Evolutionary conservation across 2,797 vertebrate species (phyloP), one percentile per base, ranked within the genome.

Genomic region (Crax fasciolata): DNA sequence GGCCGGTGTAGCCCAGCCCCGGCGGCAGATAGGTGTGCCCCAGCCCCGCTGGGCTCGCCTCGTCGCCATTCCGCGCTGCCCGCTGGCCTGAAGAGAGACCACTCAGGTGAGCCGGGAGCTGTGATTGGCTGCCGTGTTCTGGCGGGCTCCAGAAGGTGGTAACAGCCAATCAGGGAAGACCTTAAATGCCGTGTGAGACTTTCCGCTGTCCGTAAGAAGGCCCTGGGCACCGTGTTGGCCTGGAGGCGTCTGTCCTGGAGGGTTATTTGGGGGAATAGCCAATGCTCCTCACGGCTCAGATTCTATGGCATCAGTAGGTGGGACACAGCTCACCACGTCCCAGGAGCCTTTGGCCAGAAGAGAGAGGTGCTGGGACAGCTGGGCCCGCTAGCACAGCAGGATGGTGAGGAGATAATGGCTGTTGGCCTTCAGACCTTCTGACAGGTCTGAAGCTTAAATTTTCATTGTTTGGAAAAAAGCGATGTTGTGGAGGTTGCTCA

Each of bases 181-280:
- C 4, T 81, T 51, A 9, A 8, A 4, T 14, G 18, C 1, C 0
- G 24, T 0, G 15, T 1, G 30, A 7, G 4, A 4, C 1, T 14
- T 2, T 5, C 51, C 30, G 67, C 44, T 30, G 39, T 1, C 17
- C 35, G 8, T 35, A 5, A 10, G 12, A 2, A 0, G 17, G 5
- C 10, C 21, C 7, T 18, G 25, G 21, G 49, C 2, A 0, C 15
- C 0, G 1, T 19, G 9, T 8, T 41, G 28, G 17, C 1, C 0
- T 1, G 5, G 24, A 9, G 13, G 11, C 1, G 1, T 2, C 3
- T 2, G 5, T 2, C 7, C 6, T 0, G 3, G 3, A 17, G 1
- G 3, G 3, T 18, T 35, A 6, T 27, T 4, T 10, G 28, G 9
- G 10, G 2, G 3, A 25, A 10, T 2, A 0, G 5, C 2, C 27